Base-by-base conservation (phyloP, 2,888 invertebrate species). In the Cistogaster globosa region DNA sequence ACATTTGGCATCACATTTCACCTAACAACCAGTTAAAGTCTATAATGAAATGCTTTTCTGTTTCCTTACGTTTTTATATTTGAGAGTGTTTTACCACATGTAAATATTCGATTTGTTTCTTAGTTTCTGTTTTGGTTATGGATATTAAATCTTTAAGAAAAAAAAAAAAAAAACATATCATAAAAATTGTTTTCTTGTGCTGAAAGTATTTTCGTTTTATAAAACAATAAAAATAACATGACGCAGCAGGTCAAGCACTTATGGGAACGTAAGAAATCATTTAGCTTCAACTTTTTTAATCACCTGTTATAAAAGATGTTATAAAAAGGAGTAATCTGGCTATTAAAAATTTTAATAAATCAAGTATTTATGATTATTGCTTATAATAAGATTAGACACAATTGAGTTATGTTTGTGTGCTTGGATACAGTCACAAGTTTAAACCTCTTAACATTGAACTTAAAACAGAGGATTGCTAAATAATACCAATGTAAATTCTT, bases 1-100 rank as follows among this genome's bases (percentile, higher is more conserved):
- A 48, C n/a, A 76, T 51, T 76, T 67, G 58, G 48, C 57, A 67
- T 76, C 45, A 67, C 67, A 67, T 67, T 67, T 67, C 58, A 32
- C 20, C 1, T 20, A 48, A 4, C 45, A 53, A 38, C 20, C 18
- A 38, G 62, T 36, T 16, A n/a, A n/a, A n/a, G n/a, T n/a, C n/a
- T n/a, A n/a, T n/a, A n/a, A 22, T 58, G 36, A 72, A 60, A 60
- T 60, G 36, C 16, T 48, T n/a, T 51, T 18, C 20, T 62, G 16
- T 8, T 42, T 45, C 32, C 20, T 55, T 55, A 42, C 4, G 7
- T 55, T 67, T 75, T 22, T 18, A 12, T 32, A 22, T 58, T 51
- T 16, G 22, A 51, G 57, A 26, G 2, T 20, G 12, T 58, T 76
- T 36, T 58, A 48, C 58, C 48, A 58, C 58, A 76, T 68, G 58